phyloP scores from a whole-genome alignment of 2,888 invertebrate genomes.

The Tinea pellionella region DNA sequence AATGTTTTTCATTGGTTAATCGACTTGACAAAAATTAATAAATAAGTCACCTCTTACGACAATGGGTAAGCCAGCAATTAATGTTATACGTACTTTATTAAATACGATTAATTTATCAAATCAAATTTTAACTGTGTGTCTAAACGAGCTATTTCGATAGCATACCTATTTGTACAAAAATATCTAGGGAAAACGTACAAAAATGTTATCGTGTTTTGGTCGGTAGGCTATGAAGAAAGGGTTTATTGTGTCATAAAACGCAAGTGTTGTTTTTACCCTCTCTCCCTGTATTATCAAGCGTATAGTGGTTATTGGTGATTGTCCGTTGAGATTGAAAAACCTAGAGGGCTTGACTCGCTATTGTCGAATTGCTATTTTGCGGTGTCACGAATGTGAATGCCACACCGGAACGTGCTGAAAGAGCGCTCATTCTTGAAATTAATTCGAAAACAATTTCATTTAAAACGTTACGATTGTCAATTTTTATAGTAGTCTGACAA shows the following conservation, averaged over 20 bases:
- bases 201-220: conserved; percentile 11
- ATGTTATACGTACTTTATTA: too few relatives aligned
- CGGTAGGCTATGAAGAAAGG: conserved; percentile 16
- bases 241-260: conserved; percentile 24
- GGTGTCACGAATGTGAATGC: not conserved
- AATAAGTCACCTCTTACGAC: too few relatives aligned
- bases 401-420: too few relatives aligned
- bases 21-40: too few relatives aligned
- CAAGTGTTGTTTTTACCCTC: conserved; percentile 21
- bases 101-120: too few relatives aligned
- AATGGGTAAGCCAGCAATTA: too few relatives aligned
- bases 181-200: not conserved
- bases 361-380: not conserved
- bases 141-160: not conserved
- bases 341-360: not conserved
- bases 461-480: too few relatives aligned
- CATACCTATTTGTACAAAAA: not conserved
- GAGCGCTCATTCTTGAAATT: too few relatives aligned
- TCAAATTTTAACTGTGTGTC: not conserved
- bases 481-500: too few relatives aligned
- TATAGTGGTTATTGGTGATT: conserved; percentile 22
- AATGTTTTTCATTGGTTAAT: too few relatives aligned
- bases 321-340: conserved; percentile 13
- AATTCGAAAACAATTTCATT: too few relatives aligned
- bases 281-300: conserved; percentile 18